Evolutionary conservation across 2,888 invertebrate species (phyloP).

Genomic region (Kryphioiulus occultus): DNA sequence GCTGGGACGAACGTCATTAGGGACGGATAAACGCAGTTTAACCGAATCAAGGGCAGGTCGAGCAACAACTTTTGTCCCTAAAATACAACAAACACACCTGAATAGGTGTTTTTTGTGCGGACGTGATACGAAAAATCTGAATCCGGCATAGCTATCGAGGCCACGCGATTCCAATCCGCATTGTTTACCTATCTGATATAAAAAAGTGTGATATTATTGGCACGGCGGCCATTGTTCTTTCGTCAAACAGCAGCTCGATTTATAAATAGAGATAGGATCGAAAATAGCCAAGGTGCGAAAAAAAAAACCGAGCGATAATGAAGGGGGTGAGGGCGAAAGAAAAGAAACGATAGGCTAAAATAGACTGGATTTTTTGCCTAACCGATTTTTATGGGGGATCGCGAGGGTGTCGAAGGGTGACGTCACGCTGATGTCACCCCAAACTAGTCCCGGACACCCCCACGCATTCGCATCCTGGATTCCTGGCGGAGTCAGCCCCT

Average conservation of each 20-base stretch:
- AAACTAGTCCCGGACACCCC: not conserved
- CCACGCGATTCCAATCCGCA: too few relatives aligned
- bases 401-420: not conserved
- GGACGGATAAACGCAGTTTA: not conserved
- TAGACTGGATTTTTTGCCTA: not conserved
- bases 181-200: too few relatives aligned
- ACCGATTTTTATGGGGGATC: too few relatives aligned
- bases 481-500: too few relatives aligned
- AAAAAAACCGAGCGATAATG: not conserved
- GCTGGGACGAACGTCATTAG: not conserved
- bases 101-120: not conserved
- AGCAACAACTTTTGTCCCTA: not conserved
- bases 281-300: slow-evolving; percentile 20
- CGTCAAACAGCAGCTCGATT: not conserved
- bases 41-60: not conserved
- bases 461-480: too few relatives aligned
- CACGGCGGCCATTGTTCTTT: not conserved
- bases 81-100: not conserved
- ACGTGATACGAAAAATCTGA: too few relatives aligned
- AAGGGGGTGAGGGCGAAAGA: not conserved
- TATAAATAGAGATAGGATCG: not conserved
- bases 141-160: too few relatives aligned
- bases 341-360: not conserved
- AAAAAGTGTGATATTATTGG: too few relatives aligned
- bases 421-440: not conserved